Percentiles rank a stretch among this genome's conserved stretches.
Conservation (phyloP, 2,113 vertebrate genomes). For the Anarrhichthys ocellatus region DNA sequence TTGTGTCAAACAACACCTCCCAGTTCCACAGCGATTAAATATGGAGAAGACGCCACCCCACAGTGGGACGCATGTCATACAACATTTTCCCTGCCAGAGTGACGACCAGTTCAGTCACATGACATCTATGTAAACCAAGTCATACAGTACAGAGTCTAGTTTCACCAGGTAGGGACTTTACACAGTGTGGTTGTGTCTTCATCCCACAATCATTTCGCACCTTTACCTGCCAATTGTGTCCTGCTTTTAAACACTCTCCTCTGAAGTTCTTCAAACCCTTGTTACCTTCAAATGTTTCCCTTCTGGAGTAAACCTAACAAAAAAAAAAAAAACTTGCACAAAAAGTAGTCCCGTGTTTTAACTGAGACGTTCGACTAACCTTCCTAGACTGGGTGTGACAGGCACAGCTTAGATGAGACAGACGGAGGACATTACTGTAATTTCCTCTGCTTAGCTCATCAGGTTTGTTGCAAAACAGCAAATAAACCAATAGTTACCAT, state of each 20-base stretch:
- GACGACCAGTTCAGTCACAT: not conserved
- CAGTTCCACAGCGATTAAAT: constrained; percentile 23
- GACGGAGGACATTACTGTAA: constrained; percentile 31
- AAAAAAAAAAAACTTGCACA: not conserved
- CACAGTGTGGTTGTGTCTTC: not conserved
- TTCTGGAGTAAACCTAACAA: not conserved
- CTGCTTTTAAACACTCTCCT: not conserved
- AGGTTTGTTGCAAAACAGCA: constrained; percentile 47
- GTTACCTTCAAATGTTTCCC: not conserved
- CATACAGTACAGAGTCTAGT: not conserved
- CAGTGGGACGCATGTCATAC: not conserved
- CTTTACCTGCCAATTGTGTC: not conserved
- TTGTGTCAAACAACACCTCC: constrained; percentile 23
- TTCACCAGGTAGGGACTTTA: not conserved
- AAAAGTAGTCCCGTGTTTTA: not conserved
- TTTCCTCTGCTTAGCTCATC: constrained; percentile 32
- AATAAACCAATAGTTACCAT: not conserved
- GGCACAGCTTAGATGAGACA: constrained; percentile 20
- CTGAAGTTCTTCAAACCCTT: not conserved
- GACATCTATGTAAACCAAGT: not conserved
- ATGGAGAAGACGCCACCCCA: not conserved
- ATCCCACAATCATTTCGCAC: not conserved
- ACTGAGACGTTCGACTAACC: constrained; percentile 7
- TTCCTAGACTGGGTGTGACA: constrained; percentile 57
- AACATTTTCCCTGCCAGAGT: not conserved